phyloP scores from a whole-genome alignment of 2,888 invertebrate species.

The Stenotaenia linearis region DNA sequence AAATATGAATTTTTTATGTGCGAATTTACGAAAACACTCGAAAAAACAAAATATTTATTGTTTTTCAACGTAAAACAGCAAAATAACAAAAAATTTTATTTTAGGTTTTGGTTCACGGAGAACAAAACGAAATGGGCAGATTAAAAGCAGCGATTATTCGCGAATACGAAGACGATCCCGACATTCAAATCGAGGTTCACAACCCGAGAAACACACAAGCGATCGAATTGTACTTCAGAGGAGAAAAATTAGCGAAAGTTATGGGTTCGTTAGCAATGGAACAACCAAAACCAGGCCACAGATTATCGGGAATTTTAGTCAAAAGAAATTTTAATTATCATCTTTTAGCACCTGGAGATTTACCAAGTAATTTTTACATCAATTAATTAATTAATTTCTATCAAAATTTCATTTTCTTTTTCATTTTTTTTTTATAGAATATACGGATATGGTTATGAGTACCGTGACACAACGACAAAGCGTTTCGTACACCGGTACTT shows the following conservation, averaged over 20 bases:
- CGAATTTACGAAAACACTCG: no score
- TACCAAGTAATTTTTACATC: constrained; percentile 60
- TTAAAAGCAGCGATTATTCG: constrained; percentile 88
- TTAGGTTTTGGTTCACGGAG: constrained; percentile 94
- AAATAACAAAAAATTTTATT: no score
- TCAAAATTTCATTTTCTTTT: not conserved
- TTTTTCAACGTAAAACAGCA: no score
- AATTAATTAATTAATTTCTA: not conserved
- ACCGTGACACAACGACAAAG: constrained; percentile 88
- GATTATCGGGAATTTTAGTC: constrained; percentile 85
- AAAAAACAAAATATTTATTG: no score
- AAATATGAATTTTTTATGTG: no score
- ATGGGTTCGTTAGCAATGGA: constrained; percentile 88
- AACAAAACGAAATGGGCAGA: constrained; percentile 97
- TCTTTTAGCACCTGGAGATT: constrained; percentile 80
- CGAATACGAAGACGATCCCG: constrained; percentile 81
- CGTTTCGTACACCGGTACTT: constrained; percentile 73
- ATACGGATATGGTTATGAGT: constrained; percentile 92
- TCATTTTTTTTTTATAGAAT: constrained; percentile 57
- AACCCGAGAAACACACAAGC: constrained; percentile 94
- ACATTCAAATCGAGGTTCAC: constrained; percentile 77
- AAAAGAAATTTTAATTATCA: constrained; percentile 98
- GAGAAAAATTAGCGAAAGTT: constrained; percentile 97
- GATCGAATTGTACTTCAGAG: constrained; percentile 87
- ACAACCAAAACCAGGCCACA: constrained; percentile 68